phyloP scores from a whole-genome alignment of 2,113 vertebrate species.

The Eira barbara region DNA sequence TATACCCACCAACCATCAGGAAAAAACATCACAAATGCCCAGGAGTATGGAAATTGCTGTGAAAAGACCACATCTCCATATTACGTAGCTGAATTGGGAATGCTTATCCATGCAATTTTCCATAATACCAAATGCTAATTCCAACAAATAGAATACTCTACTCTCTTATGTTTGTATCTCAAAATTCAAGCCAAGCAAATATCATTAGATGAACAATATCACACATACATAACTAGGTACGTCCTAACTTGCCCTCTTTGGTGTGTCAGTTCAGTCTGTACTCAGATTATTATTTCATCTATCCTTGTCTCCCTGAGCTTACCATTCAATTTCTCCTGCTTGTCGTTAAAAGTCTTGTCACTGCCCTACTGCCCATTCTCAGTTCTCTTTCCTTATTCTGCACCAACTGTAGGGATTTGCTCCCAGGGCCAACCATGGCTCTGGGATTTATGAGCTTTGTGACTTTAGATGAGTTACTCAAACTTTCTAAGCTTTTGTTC shows the following conservation, averaged over 20 bases:
- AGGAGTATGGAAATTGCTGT: background rate
- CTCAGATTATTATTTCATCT: background rate
- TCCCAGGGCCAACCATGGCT: background rate
- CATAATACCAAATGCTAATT: background rate
- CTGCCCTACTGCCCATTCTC: background rate
- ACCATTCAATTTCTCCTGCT: background rate
- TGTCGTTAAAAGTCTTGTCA: background rate
- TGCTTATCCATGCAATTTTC: background rate
- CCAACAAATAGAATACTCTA: background rate
- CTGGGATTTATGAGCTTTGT: background rate
- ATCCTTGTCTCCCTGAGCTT: background rate
- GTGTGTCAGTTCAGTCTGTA: background rate
- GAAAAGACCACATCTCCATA: background rate
- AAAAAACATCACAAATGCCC: background rate
- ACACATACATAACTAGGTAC: background rate
- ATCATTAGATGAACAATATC: background rate
- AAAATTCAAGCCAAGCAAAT: background rate
- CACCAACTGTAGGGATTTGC: background rate
- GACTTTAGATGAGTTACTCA: background rate
- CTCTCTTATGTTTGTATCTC: background rate
- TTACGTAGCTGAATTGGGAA: background rate
- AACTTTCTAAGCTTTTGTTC: background rate
- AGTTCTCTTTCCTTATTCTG: background rate
- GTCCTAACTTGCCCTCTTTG: background rate
- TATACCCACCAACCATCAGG: background rate